Percentiles rank a stretch among this genome's conserved stretches.
phyloP scores from a whole-genome alignment of 2,797 vertebrate genomes.

The Alauda arvensis region DNA sequence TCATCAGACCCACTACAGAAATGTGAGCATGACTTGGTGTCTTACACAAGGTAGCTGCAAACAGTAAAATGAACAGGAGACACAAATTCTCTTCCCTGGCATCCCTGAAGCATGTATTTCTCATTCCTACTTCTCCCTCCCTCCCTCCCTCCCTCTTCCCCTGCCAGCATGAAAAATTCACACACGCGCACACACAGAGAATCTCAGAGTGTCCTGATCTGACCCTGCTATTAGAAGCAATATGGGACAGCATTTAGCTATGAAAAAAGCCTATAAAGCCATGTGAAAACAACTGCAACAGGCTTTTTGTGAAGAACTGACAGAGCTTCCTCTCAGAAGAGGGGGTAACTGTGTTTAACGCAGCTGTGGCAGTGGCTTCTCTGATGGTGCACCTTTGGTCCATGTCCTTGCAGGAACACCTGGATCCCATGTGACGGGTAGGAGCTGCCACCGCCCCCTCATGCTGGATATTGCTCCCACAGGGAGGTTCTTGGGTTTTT shows the following conservation, averaged over 20 bases:
- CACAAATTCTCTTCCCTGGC: neutral
- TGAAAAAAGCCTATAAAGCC: neutral
- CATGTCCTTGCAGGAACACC: neutral
- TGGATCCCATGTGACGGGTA: neutral
- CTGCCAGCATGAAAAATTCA: slow-evolving; percentile 41
- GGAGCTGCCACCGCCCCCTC: neutral
- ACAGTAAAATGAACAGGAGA: neutral
- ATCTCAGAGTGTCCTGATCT: slow-evolving; percentile 15
- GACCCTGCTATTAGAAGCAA: slow-evolving; percentile 2
- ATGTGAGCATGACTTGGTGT: neutral
- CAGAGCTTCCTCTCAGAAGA: neutral
- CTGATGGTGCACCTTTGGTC: neutral
- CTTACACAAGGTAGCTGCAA: slow-evolving; percentile 4
- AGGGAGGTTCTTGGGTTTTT: neutral
- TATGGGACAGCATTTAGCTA: neutral
- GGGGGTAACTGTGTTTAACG: neutral
- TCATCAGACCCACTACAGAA: neutral
- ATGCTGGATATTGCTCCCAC: neutral
- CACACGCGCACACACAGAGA: neutral
- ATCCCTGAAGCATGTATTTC: neutral
- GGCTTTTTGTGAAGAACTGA: slow-evolving; percentile 1
- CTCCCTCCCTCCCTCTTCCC: neutral
- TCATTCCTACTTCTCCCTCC: neutral
- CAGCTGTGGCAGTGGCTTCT: neutral
- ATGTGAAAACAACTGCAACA: slow-evolving; percentile 6